phyloP scores from a whole-genome alignment of 2,888 invertebrate genomes.

The Tinea pellionella region DNA sequence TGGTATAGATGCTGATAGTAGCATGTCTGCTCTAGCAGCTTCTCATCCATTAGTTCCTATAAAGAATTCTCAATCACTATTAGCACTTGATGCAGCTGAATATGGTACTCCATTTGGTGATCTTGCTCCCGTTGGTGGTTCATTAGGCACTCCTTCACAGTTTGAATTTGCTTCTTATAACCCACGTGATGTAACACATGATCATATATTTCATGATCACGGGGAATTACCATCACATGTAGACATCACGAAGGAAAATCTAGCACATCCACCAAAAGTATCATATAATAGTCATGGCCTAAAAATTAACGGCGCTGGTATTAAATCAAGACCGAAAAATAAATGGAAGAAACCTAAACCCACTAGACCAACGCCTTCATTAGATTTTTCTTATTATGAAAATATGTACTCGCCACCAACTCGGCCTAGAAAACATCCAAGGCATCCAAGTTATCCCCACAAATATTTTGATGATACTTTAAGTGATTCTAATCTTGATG shows the following conservation, averaged over 20 bases:
- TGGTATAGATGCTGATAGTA: conserved; percentile 33
- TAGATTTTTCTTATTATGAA: conserved; percentile 56
- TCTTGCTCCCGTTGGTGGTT: conserved; percentile 37
- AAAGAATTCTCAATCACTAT: conserved; percentile 35
- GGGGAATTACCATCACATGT: conserved; percentile 50
- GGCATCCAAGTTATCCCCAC: conserved; percentile 27
- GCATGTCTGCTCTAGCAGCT: conserved; percentile 35
- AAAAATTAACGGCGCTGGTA: conserved; percentile 28
- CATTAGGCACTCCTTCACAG: conserved; percentile 45
- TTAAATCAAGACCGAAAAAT: conserved; percentile 30
- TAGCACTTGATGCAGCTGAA: conserved; percentile 29
- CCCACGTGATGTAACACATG: conserved; percentile 61
- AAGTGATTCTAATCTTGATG: conserved; percentile 30
- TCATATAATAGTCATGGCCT: conserved; percentile 51
- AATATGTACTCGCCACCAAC: conserved; percentile 38
- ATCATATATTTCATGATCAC: conserved; percentile 62
- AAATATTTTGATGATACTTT: conserved; percentile 22
- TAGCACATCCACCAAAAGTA: conserved; percentile 42
- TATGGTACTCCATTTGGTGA: conserved; percentile 31
- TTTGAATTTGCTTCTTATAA: conserved; percentile 56
- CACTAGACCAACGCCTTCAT: conserved; percentile 19
- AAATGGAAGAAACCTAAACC: conserved; percentile 37
- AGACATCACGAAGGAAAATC: conserved; percentile 40
- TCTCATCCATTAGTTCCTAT: conserved; percentile 37
- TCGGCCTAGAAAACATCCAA: conserved; percentile 31